Evolutionary conservation across 1,140 invertebrate species (phyloP), one percentile per base, ranked within the genome.

Genomic region (Neocloeon triangulifer): DNA sequence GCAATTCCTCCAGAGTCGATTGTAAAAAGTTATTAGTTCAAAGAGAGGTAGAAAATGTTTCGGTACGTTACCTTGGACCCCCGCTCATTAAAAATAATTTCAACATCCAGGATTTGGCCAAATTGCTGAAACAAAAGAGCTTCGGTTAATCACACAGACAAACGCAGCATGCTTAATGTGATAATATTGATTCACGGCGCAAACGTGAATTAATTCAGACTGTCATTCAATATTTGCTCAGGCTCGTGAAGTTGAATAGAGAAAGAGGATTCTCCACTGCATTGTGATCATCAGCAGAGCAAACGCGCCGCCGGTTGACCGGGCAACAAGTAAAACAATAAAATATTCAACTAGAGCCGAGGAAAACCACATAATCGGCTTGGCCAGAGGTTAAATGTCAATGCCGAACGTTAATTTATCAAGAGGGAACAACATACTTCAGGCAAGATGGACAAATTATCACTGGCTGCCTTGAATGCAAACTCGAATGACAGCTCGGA

Each of bases 21-120:
- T n/a, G 25, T 33, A 16, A 34, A n/a, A n/a, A n/a, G n/a, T n/a
- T n/a, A n/a, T n/a, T n/a, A n/a, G n/a, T n/a, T n/a, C 18, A 23
- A 16, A 33, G 25, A 19, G 17, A 29, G 13, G 29, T 9, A 37
- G 23, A 27, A 25, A 37, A 26, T 19, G 30, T 18, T 21, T 32
- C 32, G 27, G 25, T 22, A 22, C 59, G 76, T 76, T 77, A 96
- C 91, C 86, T 98, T 98, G 43, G 88, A 95, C 52, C 92, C 92
- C 44, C 92, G 66, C 64, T 98, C 92, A 60, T 98, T 98, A 66
- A 97, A 98, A 54, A 97, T 97, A 49, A 97, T 97, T 73, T 98
- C 92, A 54, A 96, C 91, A 62, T 98, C 91, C 52, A 95, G 67
- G 50, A 98, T 96, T 49, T 77, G 73, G 45, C 92, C 94, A 66